These are phyloP conservation scores for Drosophila eohydei DNA, from an alignment of 2,888 invertebrate genomes.

Conservation along the genomic window DNA sequence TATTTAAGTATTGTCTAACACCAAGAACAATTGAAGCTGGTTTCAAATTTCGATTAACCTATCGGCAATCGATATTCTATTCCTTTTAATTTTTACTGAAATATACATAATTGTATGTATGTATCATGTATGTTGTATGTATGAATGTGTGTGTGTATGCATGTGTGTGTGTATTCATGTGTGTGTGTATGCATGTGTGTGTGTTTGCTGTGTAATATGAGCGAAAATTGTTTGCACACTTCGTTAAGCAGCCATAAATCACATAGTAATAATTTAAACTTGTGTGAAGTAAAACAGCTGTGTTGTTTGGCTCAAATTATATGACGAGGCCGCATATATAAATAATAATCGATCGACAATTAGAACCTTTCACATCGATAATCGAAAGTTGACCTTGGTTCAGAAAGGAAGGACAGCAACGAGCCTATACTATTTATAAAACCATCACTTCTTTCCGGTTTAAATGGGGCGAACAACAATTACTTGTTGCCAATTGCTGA, in stretches of 20 bases:
- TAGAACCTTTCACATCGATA: constrained; percentile 4
- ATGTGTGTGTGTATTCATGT: constrained; percentile 7
- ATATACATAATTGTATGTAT: background rate
- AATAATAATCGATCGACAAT: constrained; percentile 23
- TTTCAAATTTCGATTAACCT: constrained; percentile 8
- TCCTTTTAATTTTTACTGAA: background rate
- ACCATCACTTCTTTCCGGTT: constrained; percentile 24
- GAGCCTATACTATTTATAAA: background rate
- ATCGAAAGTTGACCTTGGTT: constrained; percentile 21
- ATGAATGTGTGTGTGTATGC: background rate
- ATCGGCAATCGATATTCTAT: constrained; percentile 8
- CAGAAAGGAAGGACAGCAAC: background rate
- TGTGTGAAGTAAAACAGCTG: constrained; percentile 54
- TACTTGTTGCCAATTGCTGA: constrained; percentile 58
- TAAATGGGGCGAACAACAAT: constrained; percentile 2
- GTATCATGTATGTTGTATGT: background rate
- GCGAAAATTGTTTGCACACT: constrained; percentile 42
- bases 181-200: background rate
- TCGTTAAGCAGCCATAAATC: constrained; percentile 36
- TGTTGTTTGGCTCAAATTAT: constrained; percentile 4
- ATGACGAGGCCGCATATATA: constrained; percentile 13
- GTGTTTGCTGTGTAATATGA: constrained; percentile 36
- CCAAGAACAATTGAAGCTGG: constrained; percentile 1
- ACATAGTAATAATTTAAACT: constrained; percentile 42
- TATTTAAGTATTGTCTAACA: background rate